Base-by-base conservation (phyloP, 2,888 invertebrate species). In the Stictocephala bisonia region DNA sequence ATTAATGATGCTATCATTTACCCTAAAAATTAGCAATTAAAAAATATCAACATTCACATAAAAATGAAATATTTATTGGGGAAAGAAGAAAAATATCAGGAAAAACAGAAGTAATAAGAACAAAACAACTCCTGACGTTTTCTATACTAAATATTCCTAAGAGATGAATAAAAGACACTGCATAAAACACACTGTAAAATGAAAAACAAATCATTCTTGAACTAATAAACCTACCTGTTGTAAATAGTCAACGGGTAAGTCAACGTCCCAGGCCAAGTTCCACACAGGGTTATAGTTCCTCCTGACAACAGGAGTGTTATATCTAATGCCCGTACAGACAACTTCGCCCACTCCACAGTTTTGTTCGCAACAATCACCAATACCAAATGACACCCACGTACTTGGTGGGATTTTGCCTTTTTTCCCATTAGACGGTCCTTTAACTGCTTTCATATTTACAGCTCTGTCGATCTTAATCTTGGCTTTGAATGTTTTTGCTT, bases 391-490 rank as follows among this genome's bases (percentile, higher is more conserved):
- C n/a, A 72, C 64, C 60, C 72, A 66, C 22, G 31, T 35, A 24
- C 72, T 35, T 24, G 64, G 64, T n/a, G 64, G 48, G 31, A 60
- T 40, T 50, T 51, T 64, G n/a, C 50, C 24, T 35, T 51, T 40
- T 51, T 69, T 51, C 2, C 68, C 68, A 51, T 69, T 40, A n/a
- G 35, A 50, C 3, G 35, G 51, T 4, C 29, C 22, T 69, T 50
- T 69, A 7, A 69, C 44, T 31, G 35, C 40, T 35, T 50, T 29
- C 75, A 90, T 82, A 81, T 88, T 87, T 51, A 87, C 82, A 1
- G 90, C 90, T 76, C 85, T 85, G 69, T 87, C 87, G 64, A 90
- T 86, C 70, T 86, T 84, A 40, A 90, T 81, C 3, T 84, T 82
- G 31, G 87, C 87, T 80, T 85, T 86, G 76, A 87, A 87, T 41